These are phyloP conservation scores for Phymastichus coffea DNA, from an alignment of 1,140 invertebrate species.

Conservation along the genomic window DNA sequence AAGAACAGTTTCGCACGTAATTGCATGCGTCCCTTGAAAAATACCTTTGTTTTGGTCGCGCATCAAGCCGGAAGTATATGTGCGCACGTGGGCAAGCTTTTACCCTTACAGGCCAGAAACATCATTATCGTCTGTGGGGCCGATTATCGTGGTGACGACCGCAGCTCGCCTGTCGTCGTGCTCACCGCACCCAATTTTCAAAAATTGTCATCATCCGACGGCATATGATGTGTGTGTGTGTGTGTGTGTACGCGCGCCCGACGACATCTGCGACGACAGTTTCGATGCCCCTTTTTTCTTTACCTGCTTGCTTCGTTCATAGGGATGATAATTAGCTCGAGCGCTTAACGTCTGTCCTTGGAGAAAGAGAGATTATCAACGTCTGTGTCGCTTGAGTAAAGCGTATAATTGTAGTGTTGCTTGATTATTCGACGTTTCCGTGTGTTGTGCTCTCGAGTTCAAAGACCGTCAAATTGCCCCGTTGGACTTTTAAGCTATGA, in stretches of 20 bases:
- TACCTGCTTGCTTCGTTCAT: no score
- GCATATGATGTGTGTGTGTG: conserved; percentile 13
- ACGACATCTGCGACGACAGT: conserved; percentile 16
- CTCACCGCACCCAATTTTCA: background rate
- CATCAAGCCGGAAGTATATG: conserved; percentile 33
- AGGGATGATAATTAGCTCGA: conserved; percentile 9
- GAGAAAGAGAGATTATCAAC: background rate
- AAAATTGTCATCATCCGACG: background rate
- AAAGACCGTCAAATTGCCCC: conserved; percentile 25
- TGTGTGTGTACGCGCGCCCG: background rate
- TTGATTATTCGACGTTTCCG: no score
- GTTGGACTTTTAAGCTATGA: background rate
- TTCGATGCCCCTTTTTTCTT: no score
- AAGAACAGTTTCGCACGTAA: no score
- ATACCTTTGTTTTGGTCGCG: conserved; percentile 6
- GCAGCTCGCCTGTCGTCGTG: conserved; percentile 41
- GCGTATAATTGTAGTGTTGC: no score
- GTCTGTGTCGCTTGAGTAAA: no score
- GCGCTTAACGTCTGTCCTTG: background rate
- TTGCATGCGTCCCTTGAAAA: background rate
- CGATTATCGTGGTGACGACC: no score
- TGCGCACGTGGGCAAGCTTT: background rate
- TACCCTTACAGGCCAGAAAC: background rate
- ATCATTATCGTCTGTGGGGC: background rate
- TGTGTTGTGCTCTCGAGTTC: conserved; percentile 12